Conservation (phyloP, 2,888 invertebrate species). For the Antitype chi region DNA sequence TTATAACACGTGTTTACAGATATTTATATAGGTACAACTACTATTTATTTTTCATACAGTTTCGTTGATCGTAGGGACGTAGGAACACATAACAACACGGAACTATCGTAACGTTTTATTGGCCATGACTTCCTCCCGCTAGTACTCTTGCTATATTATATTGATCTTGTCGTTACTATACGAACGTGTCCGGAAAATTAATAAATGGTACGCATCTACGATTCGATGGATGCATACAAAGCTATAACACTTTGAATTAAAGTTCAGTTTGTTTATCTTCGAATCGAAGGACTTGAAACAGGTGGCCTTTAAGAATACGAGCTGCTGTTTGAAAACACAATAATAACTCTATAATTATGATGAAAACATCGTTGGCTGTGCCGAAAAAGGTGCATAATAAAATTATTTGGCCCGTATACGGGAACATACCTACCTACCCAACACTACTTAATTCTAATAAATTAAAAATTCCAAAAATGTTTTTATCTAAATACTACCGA, state of each 20-base stretch:
- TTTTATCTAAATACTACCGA: too few relatives aligned
- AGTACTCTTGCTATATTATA: conserved; percentile 62
- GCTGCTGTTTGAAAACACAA: background rate
- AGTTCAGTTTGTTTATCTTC: conserved; percentile 31
- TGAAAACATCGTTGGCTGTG: background rate
- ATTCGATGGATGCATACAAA: conserved; percentile 50
- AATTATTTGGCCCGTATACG: background rate
- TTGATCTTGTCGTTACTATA: conserved; percentile 71
- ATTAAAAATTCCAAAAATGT: background rate
- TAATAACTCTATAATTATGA: background rate
- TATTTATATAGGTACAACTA: background rate
- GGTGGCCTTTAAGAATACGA: background rate
- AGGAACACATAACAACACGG: conserved; percentile 56
- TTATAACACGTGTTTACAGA: conserved; percentile 1
- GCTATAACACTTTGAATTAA: conserved; percentile 27
- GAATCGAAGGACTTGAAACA: conserved; percentile 8
- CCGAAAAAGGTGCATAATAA: background rate
- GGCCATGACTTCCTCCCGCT: conserved; percentile 70
- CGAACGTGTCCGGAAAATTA: conserved; percentile 74
- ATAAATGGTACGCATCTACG: conserved; percentile 56
- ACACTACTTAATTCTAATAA: background rate
- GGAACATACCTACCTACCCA: background rate
- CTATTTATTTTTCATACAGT: conserved; percentile 26
- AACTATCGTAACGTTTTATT: conserved; percentile 72
- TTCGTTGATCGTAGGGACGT: conserved; percentile 19